A percentile compares a stretch with the other conserved stretches of the same genome.
These are phyloP conservation scores for Melitaea cinxia DNA, from an alignment of 1,140 invertebrate genomes.

Conservation along the genomic window DNA sequence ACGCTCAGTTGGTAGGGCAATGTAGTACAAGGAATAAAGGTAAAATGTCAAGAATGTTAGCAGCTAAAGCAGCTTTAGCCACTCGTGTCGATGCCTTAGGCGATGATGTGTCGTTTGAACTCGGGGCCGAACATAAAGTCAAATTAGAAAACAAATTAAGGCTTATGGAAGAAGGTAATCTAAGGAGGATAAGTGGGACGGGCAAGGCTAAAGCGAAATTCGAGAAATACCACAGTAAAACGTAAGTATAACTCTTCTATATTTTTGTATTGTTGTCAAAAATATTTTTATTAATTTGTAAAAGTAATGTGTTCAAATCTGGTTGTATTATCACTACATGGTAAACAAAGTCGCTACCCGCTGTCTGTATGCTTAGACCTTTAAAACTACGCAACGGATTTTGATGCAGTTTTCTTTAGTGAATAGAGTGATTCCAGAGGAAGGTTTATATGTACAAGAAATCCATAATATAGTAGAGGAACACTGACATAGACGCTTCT, in stretches of 20 bases:
- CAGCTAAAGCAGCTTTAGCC: conserved; percentile 96
- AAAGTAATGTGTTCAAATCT: too few species aligned
- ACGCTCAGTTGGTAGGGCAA: conserved; percentile 96
- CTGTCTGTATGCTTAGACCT: too few species aligned
- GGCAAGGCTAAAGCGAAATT: conserved; percentile 93
- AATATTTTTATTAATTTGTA: too few species aligned
- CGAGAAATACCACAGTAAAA: conserved; percentile 94
- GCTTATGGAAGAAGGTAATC: conserved; percentile 92
- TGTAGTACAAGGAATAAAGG: conserved; percentile 94
- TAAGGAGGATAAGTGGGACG: conserved; percentile 92
- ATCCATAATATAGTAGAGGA: too few species aligned
- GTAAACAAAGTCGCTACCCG: too few species aligned
- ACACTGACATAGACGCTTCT: too few species aligned
- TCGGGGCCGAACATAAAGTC: conserved; percentile 93
- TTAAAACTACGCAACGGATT: too few species aligned
- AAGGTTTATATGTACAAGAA: too few species aligned
- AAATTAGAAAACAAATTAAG: conserved; percentile 91
- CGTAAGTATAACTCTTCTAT: conserved; percentile 69
- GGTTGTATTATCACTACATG: too few species aligned
- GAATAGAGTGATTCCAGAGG: too few species aligned
- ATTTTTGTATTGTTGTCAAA: conserved; percentile 6
- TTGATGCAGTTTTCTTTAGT: too few species aligned
- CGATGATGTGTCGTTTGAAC: conserved; percentile 90
- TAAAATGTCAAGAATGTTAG: conserved; percentile 97
- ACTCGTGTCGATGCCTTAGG: conserved; percentile 97